A percentile compares a stretch with the other conserved stretches of the same genome.
These are phyloP conservation scores for Procambarus virginalis DNA, from an alignment of 1,140 invertebrate species.

Conservation along the genomic window DNA sequence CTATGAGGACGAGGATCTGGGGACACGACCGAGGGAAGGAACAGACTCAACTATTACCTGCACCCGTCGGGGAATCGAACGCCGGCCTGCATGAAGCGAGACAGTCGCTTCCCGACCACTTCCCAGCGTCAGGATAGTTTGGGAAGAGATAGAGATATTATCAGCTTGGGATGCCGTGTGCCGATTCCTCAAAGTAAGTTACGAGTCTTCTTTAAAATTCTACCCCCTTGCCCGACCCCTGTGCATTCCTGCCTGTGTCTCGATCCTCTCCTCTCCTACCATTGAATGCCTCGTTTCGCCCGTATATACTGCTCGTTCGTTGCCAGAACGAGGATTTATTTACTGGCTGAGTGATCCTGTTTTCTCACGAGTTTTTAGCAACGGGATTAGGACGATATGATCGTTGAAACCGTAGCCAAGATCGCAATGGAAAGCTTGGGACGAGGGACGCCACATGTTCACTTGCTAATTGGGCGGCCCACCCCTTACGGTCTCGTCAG, in stretches of 20 bases:
- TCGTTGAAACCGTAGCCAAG: conserved; percentile 5
- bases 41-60: no score
- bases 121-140: conserved; percentile 14
- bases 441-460: conserved; percentile 42
- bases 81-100: no score
- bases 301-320: neutral
- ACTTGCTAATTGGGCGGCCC: conserved; percentile 56
- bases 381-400: neutral
- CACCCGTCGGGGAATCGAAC: no score
- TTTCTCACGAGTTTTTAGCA: neutral
- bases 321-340: neutral
- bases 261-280: neutral
- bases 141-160: conserved; percentile 57
- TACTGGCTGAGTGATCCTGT: neutral
- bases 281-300: neutral
- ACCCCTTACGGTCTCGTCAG: conserved; percentile 39
- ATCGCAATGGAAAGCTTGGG: neutral
- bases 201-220: conserved; percentile 55
- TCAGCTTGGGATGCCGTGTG: conserved; percentile 25
- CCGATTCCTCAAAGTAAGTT: conserved; percentile 55
- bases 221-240: neutral
- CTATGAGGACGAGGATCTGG: no score
- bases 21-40: no score
- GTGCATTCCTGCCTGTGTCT: conserved; percentile 42
- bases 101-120: no score